Conservation (phyloP, 2,888 invertebrate species). For the Auanema sp. region DNA sequence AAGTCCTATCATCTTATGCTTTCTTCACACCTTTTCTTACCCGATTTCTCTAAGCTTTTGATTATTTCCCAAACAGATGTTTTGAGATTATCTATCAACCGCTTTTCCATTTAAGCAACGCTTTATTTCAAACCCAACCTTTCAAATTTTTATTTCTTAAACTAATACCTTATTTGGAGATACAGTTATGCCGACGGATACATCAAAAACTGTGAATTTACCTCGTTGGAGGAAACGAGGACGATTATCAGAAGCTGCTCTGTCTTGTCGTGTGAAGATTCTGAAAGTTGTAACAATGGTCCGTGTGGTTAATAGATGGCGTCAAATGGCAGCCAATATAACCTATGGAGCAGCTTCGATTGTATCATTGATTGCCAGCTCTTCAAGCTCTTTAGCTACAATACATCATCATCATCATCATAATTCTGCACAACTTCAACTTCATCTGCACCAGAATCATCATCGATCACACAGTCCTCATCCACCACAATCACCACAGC, state of each 20-base stretch:
- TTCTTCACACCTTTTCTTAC: slow-evolving; percentile 5
- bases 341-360: slow-evolving; percentile 42
- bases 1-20: background rate
- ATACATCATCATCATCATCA: background rate
- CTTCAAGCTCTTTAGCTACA: slow-evolving; percentile 4
- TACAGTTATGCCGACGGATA: slow-evolving; percentile 24
- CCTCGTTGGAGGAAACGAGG: slow-evolving; percentile 41
- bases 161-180: slow-evolving; percentile 1
- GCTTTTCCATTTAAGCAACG: background rate
- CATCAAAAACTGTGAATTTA: slow-evolving; percentile 18
- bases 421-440: no score
- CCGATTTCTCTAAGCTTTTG: background rate
- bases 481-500: no score
- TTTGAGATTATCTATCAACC: slow-evolving; percentile 1
- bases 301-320: slow-evolving; percentile 57
- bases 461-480: no score
- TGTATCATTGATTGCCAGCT: slow-evolving; percentile 36
- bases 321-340: slow-evolving; percentile 42
- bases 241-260: slow-evolving; percentile 44
- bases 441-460: no score
- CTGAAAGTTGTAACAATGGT: slow-evolving; percentile 62
- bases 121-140: slow-evolving; percentile 11
- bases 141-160: slow-evolving; percentile 5
- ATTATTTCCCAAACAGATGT: slow-evolving; percentile 4
- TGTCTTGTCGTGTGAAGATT: slow-evolving; percentile 54